Conservation (phyloP, 2,888 invertebrate species). For the Agrilus mali region DNA sequence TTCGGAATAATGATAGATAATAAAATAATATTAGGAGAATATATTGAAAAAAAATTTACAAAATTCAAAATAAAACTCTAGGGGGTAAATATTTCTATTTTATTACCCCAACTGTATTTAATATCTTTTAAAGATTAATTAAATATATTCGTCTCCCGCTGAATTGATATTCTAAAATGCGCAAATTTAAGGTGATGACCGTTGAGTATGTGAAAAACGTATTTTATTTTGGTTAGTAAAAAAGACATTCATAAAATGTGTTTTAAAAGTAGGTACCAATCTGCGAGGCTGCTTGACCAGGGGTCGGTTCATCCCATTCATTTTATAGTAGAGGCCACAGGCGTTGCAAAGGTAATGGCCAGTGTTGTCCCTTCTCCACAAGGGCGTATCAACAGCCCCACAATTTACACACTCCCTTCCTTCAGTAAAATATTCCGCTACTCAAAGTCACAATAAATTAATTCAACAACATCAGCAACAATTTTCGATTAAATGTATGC, state of each 20-base stretch:
- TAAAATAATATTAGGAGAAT: too few species aligned
- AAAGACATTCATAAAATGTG: conserved; percentile 1
- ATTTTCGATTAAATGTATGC: too few species aligned
- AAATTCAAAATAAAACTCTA: too few species aligned
- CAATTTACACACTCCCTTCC: conserved; percentile 97
- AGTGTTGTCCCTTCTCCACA: conserved; percentile 97
- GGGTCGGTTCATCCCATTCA: conserved; percentile 91
- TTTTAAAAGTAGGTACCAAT: conserved; percentile 54
- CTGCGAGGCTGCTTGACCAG: conserved; percentile 84
- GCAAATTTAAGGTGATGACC: too few species aligned
- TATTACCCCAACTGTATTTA: too few species aligned
- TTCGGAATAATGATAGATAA: too few species aligned
- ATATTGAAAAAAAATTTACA: too few species aligned
- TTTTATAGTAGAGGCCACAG: conserved; percentile 95
- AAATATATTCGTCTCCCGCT: too few species aligned
- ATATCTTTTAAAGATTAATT: too few species aligned
- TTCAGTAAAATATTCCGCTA: conserved; percentile 47
- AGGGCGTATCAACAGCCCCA: conserved; percentile 89
- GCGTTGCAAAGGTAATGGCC: conserved; percentile 99
- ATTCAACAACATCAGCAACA: background rate
- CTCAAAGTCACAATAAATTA: conserved; percentile 14
- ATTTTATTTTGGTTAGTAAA: background rate
- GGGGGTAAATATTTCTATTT: too few species aligned
- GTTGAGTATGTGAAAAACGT: too few species aligned
- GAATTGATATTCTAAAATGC: too few species aligned